Evolutionary conservation across 1,140 invertebrate genomes (phyloP).

Genomic region (Euglossa dilemma): DNA sequence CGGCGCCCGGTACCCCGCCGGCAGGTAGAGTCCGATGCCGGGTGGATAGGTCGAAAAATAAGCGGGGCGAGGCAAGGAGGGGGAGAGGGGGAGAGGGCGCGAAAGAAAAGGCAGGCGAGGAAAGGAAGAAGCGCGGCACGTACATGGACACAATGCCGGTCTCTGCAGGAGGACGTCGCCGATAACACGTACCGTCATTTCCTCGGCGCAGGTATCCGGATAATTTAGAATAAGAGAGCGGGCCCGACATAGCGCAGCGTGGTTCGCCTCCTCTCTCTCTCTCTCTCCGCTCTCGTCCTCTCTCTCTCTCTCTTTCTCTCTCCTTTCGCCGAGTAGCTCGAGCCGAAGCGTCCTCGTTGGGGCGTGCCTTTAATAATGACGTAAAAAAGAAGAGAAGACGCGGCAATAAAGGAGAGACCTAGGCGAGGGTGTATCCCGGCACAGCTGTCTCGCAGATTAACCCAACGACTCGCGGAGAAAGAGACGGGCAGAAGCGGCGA

Average conservation of each 20-base stretch:
- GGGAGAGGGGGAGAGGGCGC: not conserved
- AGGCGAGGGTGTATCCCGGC: constrained; percentile 58
- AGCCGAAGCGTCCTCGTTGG: constrained; percentile 50
- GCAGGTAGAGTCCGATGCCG: not conserved
- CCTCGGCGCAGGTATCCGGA: constrained; percentile 56
- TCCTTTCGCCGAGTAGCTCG: constrained; percentile 5
- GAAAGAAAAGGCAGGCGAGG: not conserved
- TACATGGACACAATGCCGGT: constrained; percentile 46
- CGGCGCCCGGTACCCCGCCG: not conserved
- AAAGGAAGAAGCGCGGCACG: constrained; percentile 30
- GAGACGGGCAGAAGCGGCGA: not conserved
- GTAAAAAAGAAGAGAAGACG: constrained; percentile 61
- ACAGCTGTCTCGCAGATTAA: constrained; percentile 61
- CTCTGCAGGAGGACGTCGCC: constrained; percentile 44
- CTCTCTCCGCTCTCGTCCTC: not conserved
- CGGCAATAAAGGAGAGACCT: constrained; percentile 60
- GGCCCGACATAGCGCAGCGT: constrained; percentile 26
- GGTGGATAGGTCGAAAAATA: not conserved
- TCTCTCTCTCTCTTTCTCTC: not conserved
- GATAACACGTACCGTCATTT: constrained; percentile 60
- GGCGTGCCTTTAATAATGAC: constrained; percentile 61
- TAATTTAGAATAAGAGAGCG: constrained; percentile 59
- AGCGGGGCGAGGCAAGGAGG: not conserved
- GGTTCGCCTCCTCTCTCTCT: not conserved
- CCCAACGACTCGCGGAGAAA: constrained; percentile 48